phyloP scores from a whole-genome alignment of 2,113 vertebrate species.

The Nycticebus coucang region DNA sequence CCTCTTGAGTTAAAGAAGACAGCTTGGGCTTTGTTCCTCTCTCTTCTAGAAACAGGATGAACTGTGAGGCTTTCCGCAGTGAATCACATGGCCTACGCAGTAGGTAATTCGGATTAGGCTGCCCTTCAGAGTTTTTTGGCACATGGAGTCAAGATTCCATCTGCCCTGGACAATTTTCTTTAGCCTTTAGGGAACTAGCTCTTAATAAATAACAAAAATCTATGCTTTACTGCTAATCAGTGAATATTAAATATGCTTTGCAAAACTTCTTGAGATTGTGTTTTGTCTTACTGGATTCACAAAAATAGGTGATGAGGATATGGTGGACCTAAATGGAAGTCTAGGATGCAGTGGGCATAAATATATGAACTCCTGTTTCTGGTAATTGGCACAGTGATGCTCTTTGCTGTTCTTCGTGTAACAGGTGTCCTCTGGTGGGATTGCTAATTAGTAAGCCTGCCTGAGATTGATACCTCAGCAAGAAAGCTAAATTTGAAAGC shows the following conservation, averaged over 20 bases:
- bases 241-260: accelerated
- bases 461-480: not conserved
- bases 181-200: no score
- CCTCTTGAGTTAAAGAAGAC: not conserved
- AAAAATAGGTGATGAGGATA: not conserved
- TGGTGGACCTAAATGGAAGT: not conserved
- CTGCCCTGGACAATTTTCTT: not conserved
- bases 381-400: not conserved
- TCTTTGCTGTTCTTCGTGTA: not conserved
- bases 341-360: not conserved
- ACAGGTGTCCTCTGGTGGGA: not conserved
- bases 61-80: not conserved
- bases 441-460: not conserved
- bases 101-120: not conserved
- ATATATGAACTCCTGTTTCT: not conserved
- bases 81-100: not conserved
- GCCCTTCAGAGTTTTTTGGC: not conserved
- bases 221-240: not conserved
- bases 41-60: not conserved
- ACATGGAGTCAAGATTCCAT: not conserved
- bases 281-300: not conserved
- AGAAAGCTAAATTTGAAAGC: not conserved
- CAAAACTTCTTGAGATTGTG: not conserved
- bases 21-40: not conserved
- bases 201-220: not conserved